Evolutionary conservation across 2,113 vertebrate genomes (phyloP).

Genomic region (Heloderma charlesbogerti): DNA sequence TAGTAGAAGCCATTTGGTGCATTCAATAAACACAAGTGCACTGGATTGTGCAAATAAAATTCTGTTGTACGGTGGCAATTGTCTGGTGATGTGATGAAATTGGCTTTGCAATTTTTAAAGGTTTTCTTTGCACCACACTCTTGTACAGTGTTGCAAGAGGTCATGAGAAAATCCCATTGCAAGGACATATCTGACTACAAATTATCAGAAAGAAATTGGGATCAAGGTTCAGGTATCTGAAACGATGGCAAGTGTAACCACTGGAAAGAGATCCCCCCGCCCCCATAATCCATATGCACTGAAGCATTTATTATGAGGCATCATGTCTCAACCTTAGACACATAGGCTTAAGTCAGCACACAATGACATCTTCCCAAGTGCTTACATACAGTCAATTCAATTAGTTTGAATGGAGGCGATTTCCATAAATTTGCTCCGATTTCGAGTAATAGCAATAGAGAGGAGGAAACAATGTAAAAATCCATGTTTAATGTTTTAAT

Average conservation of each 20-base stretch:
- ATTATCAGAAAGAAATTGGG: slow-evolving; percentile 50
- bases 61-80: slow-evolving; percentile 1
- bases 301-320: slow-evolving; percentile 20
- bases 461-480: neutral
- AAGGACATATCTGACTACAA: slow-evolving; percentile 22
- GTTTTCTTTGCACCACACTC: slow-evolving; percentile 3
- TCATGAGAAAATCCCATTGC: slow-evolving; percentile 37
- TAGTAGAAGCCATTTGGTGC: slow-evolving; percentile 12
- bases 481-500: neutral
- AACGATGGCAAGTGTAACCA: neutral
- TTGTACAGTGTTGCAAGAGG: slow-evolving; percentile 24
- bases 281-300: slow-evolving; percentile 11
- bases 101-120: slow-evolving; percentile 44
- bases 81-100: slow-evolving; percentile 18
- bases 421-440: slow-evolving; percentile 13
- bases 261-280: neutral
- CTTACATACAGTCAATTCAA: neutral
- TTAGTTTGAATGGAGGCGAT: neutral
- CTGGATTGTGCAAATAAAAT: neutral
- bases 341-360: neutral
- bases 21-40: slow-evolving; percentile 3
- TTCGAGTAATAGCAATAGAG: neutral
- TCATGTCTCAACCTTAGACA: neutral
- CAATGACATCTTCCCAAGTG: neutral
- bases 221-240: slow-evolving; percentile 35